Evolutionary conservation across 2,113 vertebrate species (phyloP), one percentile per base, ranked within the genome.

Genomic region (Neolamprologus hecqui): DNA sequence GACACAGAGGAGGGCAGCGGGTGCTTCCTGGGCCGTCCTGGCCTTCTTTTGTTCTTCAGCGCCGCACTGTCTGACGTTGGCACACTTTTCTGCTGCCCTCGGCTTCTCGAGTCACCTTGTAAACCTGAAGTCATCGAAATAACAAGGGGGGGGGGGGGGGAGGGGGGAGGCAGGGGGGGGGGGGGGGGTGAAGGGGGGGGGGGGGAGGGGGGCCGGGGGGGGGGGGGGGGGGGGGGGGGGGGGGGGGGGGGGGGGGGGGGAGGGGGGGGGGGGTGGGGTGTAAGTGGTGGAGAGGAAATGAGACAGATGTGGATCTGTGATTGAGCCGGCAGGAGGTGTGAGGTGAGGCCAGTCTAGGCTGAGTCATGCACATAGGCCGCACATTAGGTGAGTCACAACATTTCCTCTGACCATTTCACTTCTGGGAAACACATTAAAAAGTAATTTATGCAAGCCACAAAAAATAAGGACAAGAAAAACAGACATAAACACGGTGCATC

Each of bases 1-100:
- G 91, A 80, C 10, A 53, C 75, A 5, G 88, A 12, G 82, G 93
- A 89, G 81, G 89, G 86, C 87, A 97, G 91, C 0, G 97, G 97
- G 92, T 97, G 97, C 84, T 99, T 99, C 86, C 98, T 95, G 49
- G 99, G 99, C 85, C 99, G 93, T 3, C 99, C 99, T 1, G 98
- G 98, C 85, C 98, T 92, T 19, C 98, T 97, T 94, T 98, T 99
- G 84, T 97, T 97, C 17, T 97, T 97, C 70, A 70, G 89, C 15
- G 88, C 89, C 31, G 57, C 90, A 73, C 97, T 96, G 86, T 97
- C 97, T 68, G 88, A 55, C 3, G 82, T 40, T 90, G 93, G 91
- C 86, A 90, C 87, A 42, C 79, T 86, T 88, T 86, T 91, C 53
- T 90, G 93, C 88, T 92, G 93, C 81, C 91, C 91, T 75, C 84